Base-by-base conservation (phyloP, 2,113 vertebrate species). In the Microcebus griseorufus region DNA sequence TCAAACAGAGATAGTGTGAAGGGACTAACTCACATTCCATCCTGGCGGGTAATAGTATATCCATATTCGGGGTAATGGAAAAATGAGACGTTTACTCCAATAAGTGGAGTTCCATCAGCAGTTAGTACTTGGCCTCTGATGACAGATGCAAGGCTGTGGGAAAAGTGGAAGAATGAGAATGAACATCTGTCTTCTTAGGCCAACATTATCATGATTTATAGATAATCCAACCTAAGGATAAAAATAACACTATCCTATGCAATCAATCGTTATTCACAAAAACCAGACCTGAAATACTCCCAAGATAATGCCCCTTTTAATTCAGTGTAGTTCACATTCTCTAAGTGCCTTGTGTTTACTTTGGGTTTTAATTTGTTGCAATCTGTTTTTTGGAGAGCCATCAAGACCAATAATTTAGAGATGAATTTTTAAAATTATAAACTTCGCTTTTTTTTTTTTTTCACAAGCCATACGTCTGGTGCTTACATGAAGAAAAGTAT, bases 61-160 rank as follows among this genome's bases (percentile, higher is more conserved):
- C 99, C 99, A 17, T 99, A 99, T 90, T 99, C 99, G 0, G 99
- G 99, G 97, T 99, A 99, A 98, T 99, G 99, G 84, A 99, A 99
- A 96, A 99, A 99, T 6, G 99, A 99, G 96, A 99, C 99, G n/a
- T 99, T 99, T 89, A 99, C 99, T 98, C 99, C 99, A 90, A 99
- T 99, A 96, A 99, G 99, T 1, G 99, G 99, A 0, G 99, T 99
- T 95, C 99, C 99, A 39, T 99, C 99, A 62, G 99, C 99, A 11
- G 99, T 99, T 89, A 99, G 99, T 80, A 99, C 99, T 97, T 99
- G 99, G 98, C 99, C 99, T 96, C 99, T 99, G 98, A 99, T 99
- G 98, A 99, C 99, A 1, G 99, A 99, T 67, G 99, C 99, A 98
- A 99, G 99, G 98, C 99, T 99, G 98, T 88, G 94, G 96, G 94